These are phyloP conservation scores for Drosophila sp. DNA, from an alignment of 1,140 invertebrate species.

Conservation along the genomic window DNA sequence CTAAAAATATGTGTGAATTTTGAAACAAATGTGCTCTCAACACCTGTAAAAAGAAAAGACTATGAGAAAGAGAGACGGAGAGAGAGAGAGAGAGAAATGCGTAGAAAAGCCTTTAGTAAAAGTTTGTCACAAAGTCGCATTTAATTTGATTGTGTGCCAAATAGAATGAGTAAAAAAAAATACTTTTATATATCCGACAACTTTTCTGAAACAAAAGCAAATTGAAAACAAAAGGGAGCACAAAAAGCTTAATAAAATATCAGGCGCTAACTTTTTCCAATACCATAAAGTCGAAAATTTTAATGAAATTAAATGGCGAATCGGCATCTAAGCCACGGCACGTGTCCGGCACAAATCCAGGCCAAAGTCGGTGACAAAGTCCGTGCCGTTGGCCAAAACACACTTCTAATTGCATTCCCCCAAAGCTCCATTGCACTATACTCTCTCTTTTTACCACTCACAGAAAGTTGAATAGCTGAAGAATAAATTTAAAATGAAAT, in stretches of 20 bases:
- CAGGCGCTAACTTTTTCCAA: constrained; percentile 13
- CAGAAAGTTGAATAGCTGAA: neutral
- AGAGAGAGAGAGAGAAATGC: constrained; percentile 1
- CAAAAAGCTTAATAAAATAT: constrained; percentile 40
- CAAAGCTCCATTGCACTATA: constrained; percentile 40
- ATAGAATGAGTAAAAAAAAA: neutral
- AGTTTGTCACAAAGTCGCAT: constrained; percentile 51
- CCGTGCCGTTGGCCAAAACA: constrained; percentile 10
- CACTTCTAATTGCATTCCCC: constrained; percentile 32
- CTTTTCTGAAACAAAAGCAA: constrained; percentile 5
- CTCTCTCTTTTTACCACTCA: constrained; percentile 19
- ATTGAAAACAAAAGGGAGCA: constrained; percentile 6
- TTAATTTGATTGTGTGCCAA: constrained; percentile 66
- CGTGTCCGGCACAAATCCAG: constrained; percentile 27
- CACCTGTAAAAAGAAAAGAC: neutral
- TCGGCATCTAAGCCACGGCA: constrained; percentile 16
- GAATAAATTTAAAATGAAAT: neutral
- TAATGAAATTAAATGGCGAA: constrained; percentile 62
- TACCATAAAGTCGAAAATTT: constrained; percentile 32
- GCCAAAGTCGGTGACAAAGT: constrained; percentile 13
- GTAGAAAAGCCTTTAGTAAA: constrained; percentile 31
- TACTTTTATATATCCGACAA: constrained; percentile 6
- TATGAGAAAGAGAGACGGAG: neutral
- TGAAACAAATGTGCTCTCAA: constrained; percentile 14
- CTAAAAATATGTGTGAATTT: too few species aligned